Evolutionary conservation across 2,797 vertebrate genomes (phyloP), one percentile per base, ranked within the genome.

Genomic region (Psittacula derbiana): DNA sequence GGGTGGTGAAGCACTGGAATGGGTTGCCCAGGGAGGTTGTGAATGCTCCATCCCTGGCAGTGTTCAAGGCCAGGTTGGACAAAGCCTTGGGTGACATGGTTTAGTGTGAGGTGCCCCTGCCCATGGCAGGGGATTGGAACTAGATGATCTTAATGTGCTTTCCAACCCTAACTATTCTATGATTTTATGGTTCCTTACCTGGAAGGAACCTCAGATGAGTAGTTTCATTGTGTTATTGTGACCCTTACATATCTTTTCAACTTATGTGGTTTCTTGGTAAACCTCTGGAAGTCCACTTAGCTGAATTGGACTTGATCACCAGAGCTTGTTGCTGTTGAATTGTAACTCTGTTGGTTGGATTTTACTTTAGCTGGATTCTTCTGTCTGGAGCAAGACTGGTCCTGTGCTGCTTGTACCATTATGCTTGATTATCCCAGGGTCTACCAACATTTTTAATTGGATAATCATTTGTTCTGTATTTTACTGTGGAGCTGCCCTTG

Each of bases 211-310:
- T 76, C 55, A 58, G 16, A 6, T 46, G 7, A 52, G 12, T 62
- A 25, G 27, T 76, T 85, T 64, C 6, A 12, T 20, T 46, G 21
- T 1, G 0, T 66, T 87, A 25, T 33, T 85, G 89, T 86, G 72
- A 62, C 27, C 5, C 7, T 50, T 73, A 17, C 1, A 1, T 24
- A 38, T 76, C 50, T 70, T 62, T 53, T 80, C 33, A 57, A 41
- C 2, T 0, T 62, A 11, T 1, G 1, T 18, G 8, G 16, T 80
- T 33, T 57, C 38, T n/a, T 64, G 8, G 58, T 69, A 47, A 55
- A 64, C 27, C 10, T 81, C 28, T 7, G 4, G 18, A 69, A 87
- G 46, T 50, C 46, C 16, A 15, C 17, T 16, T 24, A 72, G 41
- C 40, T 82, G 55, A 82, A 73, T 50, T 55, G 82, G 60, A 62